Evolutionary conservation across 2,888 invertebrate species (phyloP).

Genomic region (Palloptera scutellata): DNA sequence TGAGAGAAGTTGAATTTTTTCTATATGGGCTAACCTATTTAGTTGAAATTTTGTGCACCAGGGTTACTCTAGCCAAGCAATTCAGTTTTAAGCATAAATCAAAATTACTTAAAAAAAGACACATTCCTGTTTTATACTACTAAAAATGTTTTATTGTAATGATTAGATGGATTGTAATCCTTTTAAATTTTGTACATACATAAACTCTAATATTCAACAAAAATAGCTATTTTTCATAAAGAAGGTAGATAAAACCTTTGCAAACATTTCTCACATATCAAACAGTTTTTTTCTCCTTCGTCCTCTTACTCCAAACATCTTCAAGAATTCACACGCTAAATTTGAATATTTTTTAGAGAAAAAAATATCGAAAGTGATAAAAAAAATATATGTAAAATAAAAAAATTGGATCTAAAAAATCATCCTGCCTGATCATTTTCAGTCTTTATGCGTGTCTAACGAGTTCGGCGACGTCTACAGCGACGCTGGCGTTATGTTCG

Average conservation of each 20-base stretch:
- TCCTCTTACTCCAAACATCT: conserved; percentile 22
- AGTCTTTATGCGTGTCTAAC: conserved; percentile 53
- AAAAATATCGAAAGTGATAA: conserved; percentile 49
- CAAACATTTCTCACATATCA: conserved; percentile 25
- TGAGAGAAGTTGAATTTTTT: too few species aligned
- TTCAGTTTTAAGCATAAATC: too few species aligned
- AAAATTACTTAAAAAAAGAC: too few species aligned
- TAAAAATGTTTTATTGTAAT: too few species aligned
- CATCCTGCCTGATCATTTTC: conserved; percentile 39
- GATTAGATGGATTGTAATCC: too few species aligned
- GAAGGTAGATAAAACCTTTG: conserved; percentile 12
- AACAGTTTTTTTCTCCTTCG: conserved; percentile 22
- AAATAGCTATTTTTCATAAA: conserved; percentile 1
- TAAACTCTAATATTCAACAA: not conserved
- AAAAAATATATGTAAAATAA: conserved; percentile 39
- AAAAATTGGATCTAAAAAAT: conserved; percentile 42
- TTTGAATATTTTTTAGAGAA: conserved; percentile 42
- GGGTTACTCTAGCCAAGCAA: too few species aligned
- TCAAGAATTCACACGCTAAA: conserved; percentile 44
- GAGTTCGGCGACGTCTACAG: conserved; percentile 29
- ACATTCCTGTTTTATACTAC: too few species aligned
- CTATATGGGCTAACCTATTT: too few species aligned
- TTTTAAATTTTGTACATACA: not conserved
- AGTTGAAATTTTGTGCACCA: too few species aligned
- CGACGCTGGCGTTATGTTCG: not conserved